Conservation (phyloP, 2,888 invertebrate genomes). For the Drosophila kambysellisi region DNA sequence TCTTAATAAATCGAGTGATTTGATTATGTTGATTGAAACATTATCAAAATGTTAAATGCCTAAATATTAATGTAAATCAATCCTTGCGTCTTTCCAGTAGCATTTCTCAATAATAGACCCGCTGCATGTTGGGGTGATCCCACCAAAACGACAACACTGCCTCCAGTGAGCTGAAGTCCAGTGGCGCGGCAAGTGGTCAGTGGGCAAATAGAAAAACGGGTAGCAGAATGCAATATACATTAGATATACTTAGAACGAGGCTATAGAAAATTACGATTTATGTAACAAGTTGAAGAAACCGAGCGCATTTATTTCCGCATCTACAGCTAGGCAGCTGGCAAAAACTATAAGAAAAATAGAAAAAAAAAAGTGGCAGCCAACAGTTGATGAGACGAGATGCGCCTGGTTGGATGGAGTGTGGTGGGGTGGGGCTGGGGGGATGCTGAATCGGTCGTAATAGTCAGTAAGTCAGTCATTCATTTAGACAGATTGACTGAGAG, state of each 20-base stretch:
- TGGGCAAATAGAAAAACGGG: constrained; percentile 50
- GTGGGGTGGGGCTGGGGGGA: neutral
- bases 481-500: constrained; percentile 50
- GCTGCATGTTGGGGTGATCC: neutral
- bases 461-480: constrained; percentile 70
- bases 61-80: neutral
- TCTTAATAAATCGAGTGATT: neutral
- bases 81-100: neutral
- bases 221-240: constrained; percentile 77
- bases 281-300: constrained; percentile 79
- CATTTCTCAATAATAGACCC: neutral
- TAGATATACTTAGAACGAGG: constrained; percentile 74
- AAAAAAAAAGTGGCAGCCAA: neutral
- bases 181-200: constrained; percentile 5
- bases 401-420: neutral
- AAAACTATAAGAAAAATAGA: constrained; percentile 26
- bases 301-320: constrained; percentile 77
- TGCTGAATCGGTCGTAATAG: constrained; percentile 45
- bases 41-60: neutral
- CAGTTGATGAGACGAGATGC: constrained; percentile 18
- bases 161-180: constrained; percentile 5
- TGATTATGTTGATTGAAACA: neutral
- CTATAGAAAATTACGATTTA: constrained; percentile 80
- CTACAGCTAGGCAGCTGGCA: constrained; percentile 49
- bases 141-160: neutral